Conservation (phyloP, 2,888 invertebrate genomes). For the Drosophila formosana region DNA sequence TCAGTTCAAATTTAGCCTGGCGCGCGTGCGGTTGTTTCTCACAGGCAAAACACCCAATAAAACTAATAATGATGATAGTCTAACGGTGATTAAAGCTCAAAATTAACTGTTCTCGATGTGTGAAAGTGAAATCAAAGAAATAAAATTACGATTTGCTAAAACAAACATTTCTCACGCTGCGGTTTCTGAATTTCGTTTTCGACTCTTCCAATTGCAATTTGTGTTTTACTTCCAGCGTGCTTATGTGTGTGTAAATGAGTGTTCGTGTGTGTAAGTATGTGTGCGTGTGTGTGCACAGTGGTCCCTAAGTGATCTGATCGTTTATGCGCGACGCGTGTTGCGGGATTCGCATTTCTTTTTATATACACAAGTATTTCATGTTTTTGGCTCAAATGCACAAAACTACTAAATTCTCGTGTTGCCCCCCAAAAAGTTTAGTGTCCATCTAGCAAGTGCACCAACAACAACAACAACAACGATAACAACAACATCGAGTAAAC, state of each 20-base stretch:
- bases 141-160: constrained; percentile 21
- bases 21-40: constrained; percentile 67
- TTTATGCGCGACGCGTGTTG: constrained; percentile 43
- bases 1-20: constrained; percentile 70
- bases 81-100: constrained; percentile 33
- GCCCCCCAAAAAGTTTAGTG: constrained; percentile 50
- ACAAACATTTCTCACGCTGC: constrained; percentile 7
- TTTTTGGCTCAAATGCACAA: constrained; percentile 24
- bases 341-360: constrained; percentile 9
- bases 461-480: constrained; percentile 13
- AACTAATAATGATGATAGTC: constrained; percentile 21
- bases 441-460: constrained; percentile 51
- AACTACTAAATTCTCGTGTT: constrained; percentile 28
- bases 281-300: constrained; percentile 6
- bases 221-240: constrained; percentile 3
- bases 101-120: background rate
- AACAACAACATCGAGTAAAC: constrained; percentile 10
- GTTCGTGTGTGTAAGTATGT: background rate
- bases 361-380: constrained; percentile 4
- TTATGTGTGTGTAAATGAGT: background rate
- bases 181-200: background rate
- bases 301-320: constrained; percentile 69
- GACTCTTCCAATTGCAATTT: constrained; percentile 8
- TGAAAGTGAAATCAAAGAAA: background rate
- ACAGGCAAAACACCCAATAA: constrained; percentile 4